These are phyloP conservation scores for Mus pahari DNA, from an alignment of 2,113 vertebrate genomes.

Conservation along the genomic window DNA sequence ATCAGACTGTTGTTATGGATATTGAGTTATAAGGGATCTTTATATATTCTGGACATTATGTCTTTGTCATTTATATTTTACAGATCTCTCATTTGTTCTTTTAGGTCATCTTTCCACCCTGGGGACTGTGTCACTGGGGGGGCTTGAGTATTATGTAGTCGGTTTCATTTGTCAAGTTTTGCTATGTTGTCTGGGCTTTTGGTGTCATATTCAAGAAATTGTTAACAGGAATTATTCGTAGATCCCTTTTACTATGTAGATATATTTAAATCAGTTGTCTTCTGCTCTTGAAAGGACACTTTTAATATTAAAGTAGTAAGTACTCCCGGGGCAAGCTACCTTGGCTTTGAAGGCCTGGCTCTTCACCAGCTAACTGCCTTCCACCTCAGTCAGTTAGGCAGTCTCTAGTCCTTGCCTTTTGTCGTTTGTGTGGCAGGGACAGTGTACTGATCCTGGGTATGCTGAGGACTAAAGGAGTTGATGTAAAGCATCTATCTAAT, in stretches of 20 bases:
- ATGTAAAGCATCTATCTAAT: background rate
- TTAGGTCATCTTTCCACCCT: background rate
- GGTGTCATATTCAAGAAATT: background rate
- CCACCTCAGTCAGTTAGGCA: background rate
- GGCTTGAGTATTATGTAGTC: slow-evolving; percentile 6
- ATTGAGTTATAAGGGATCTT: background rate
- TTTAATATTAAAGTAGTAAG: background rate
- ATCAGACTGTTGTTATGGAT: slow-evolving; percentile 17
- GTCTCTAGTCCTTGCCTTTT: slow-evolving; percentile 4
- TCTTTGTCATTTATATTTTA: background rate
- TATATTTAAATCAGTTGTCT: slow-evolving; percentile 24
- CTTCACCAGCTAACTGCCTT: background rate
- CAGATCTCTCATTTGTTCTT: background rate
- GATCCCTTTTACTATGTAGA: background rate
- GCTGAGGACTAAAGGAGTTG: background rate
- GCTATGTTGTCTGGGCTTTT: slow-evolving; percentile 45
- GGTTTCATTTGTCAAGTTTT: slow-evolving; percentile 11
- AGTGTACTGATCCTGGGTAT: background rate
- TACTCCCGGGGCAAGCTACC: background rate
- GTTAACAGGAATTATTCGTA: slow-evolving; percentile 7
- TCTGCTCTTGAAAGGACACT: slow-evolving; percentile 9
- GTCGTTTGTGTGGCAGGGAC: background rate
- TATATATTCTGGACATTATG: background rate
- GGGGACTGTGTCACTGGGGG: background rate
- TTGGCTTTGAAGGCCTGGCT: slow-evolving; percentile 1